Evolutionary conservation across 2,797 vertebrate species (phyloP).

Genomic region (Sphenopsis melanotis): DNA sequence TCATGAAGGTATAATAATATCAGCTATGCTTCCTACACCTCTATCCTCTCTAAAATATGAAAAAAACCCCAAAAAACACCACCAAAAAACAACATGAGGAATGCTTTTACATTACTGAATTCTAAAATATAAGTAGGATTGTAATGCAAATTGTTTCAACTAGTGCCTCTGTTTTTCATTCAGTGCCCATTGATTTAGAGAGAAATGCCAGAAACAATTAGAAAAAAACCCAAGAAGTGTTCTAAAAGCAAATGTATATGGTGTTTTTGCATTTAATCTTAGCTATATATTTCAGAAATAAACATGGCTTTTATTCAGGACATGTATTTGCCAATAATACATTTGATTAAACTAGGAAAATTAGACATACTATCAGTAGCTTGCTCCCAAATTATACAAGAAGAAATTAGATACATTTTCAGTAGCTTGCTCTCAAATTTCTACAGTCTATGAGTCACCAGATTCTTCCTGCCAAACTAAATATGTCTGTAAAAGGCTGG

Average conservation of each 20-base stretch:
- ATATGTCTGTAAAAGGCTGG: constrained; percentile 80
- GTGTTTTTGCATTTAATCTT: constrained; percentile 43
- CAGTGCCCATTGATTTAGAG: constrained; percentile 27
- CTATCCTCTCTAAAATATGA: not conserved
- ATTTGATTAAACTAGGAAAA: constrained; percentile 72
- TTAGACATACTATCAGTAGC: constrained; percentile 74
- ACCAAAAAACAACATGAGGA: not conserved
- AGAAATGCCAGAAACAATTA: constrained; percentile 50
- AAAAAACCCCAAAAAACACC: fast-evolving
- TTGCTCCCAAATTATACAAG: constrained; percentile 76
- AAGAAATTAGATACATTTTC: constrained; percentile 82
- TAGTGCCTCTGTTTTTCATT: constrained; percentile 53
- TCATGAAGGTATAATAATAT: not conserved
- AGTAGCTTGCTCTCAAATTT: constrained; percentile 83
- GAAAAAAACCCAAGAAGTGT: not conserved
- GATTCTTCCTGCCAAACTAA: constrained; percentile 80
- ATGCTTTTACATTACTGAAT: not conserved
- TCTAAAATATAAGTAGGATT: constrained; percentile 4
- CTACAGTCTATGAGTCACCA: constrained; percentile 79
- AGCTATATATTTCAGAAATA: constrained; percentile 59
- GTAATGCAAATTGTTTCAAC: constrained; percentile 49
- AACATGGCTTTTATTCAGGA: constrained; percentile 58
- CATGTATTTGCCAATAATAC: constrained; percentile 65
- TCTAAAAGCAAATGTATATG: constrained; percentile 39
- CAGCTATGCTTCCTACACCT: not conserved